phyloP scores from a whole-genome alignment of 2,888 invertebrate species.

The Drosophila aldrichi region DNA sequence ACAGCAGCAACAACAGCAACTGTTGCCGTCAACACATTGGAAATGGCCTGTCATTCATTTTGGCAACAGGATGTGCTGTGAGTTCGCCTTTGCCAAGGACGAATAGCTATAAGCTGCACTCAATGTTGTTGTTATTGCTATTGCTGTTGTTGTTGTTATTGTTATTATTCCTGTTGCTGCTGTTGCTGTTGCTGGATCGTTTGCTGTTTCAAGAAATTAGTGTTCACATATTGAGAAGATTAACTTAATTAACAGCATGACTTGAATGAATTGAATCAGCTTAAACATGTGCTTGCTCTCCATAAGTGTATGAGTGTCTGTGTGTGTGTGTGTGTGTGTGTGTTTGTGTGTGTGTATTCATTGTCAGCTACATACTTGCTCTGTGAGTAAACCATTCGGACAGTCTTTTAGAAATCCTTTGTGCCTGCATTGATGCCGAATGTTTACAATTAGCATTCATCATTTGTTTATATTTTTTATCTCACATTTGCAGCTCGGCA shows the following conservation, averaged over 20 bases:
- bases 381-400: conserved; percentile 97
- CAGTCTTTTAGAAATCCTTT: conserved; percentile 99
- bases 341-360: background rate
- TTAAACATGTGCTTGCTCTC: conserved; percentile 20
- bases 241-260: conserved; percentile 74
- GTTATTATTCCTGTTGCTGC: conserved; percentile 21
- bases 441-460: conserved; percentile 16
- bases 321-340: background rate
- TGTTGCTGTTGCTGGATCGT: conserved; percentile 32
- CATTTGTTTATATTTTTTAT: conserved; percentile 1
- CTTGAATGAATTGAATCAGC: conserved; percentile 67
- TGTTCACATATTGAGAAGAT: conserved; percentile 69
- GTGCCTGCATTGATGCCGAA: conserved; percentile 89
- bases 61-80: conserved; percentile 15
- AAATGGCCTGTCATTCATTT: conserved; percentile 53
- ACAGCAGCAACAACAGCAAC: conserved; percentile 13
- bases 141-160: conserved; percentile 18
- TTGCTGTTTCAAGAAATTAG: conserved; percentile 53
- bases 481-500: background rate
- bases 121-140: conserved; percentile 9
- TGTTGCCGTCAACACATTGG: conserved; percentile 62
- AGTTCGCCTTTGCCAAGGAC: background rate
- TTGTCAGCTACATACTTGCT: conserved; percentile 89
- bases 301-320: background rate
- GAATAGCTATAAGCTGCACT: conserved; percentile 27